A percentile compares a stretch with the other conserved stretches of the same genome.
Conservation (phyloP, 2,797 vertebrate genomes). For the Simalia tracyae region DNA sequence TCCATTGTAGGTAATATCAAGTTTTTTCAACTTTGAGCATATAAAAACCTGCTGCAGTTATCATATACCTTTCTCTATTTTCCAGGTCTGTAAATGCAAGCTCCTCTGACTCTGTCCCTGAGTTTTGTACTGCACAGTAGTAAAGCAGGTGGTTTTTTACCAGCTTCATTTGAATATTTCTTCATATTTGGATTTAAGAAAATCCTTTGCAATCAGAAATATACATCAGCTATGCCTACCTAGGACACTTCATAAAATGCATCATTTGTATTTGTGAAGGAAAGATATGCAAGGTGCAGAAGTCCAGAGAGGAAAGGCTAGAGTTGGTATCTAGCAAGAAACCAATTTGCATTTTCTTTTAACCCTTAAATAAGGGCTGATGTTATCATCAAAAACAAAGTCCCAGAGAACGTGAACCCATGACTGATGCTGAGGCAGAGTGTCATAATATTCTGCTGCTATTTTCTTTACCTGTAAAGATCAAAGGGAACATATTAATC, state of each 20-base stretch:
- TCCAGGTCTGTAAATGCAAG: neutral
- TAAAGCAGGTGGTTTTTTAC: neutral
- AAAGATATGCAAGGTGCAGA: neutral
- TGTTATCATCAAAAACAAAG: constrained; percentile 90
- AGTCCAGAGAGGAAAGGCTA: accelerated
- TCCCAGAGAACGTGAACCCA: constrained; percentile 94
- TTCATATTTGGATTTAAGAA: neutral
- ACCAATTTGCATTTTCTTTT: constrained; percentile 86
- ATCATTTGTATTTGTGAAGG: neutral
- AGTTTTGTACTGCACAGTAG: neutral
- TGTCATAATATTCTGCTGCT: constrained; percentile 92
- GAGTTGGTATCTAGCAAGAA: constrained; percentile 57
- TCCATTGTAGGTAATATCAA: no score
- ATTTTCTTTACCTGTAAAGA: constrained; percentile 89
- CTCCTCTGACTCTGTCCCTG: neutral
- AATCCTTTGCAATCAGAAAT: accelerated
- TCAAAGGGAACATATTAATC: neutral
- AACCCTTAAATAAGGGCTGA: constrained; percentile 90
- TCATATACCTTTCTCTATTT: neutral
- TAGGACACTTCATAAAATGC: neutral
- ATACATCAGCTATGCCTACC: neutral
- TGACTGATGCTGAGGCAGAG: constrained; percentile 90
- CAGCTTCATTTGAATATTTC: constrained; percentile 31
- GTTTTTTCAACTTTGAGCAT: no score
- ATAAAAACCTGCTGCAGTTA: no score